Base-by-base conservation (phyloP, 2,797 vertebrate genomes). In the Adrianichthys oophorus region DNA sequence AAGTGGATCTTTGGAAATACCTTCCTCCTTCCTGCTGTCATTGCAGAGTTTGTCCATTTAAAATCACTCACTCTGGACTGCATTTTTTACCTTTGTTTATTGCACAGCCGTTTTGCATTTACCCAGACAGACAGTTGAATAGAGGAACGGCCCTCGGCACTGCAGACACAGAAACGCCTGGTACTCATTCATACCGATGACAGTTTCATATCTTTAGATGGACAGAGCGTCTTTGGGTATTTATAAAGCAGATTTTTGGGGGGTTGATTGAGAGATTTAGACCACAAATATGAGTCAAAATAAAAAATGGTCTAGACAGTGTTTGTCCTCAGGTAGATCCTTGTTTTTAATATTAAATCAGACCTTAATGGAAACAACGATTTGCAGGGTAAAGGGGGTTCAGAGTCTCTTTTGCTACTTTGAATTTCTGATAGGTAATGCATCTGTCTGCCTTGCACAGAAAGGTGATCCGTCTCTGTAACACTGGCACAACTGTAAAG, bases 71-170 rank as follows among this genome's bases (percentile, higher is more conserved):
- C 67, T 12, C 42, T 13, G 19, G 37, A 66, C 32, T 37, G 32
- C 32, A 37, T 37, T 74, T 74, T 51, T 51, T 37, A 73, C 74
- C 64, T 41, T 64, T 21, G 15, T 37, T n/a, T 1, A 2, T 2
- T 29, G 19, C 48, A 55, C 53, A 26, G 59, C 37, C 16, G 65
- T 70, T 67, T 81, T 65, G 71, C 62, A 76, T 84, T 79, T 80
- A 74, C 79, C 72, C 79, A 85, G 78, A 82, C 75, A 75, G 86
- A 84, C 82, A 79, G 79, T 84, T 89, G 79, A 76, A 85, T 85
- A 90, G 88, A 88, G 80, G 87, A 63, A 71, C 69, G 70, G 41
- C 60, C 77, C 53, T 76, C 65, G 71, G 68, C 49, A 40, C 47
- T 56, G 69, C 58, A 66, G 59, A 50, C 45, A 64, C 54, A 59